A percentile compares a stretch with the other conserved stretches of the same genome.
Conservation (phyloP, 2,888 invertebrate genomes). For the Macrophya alboannulata region DNA sequence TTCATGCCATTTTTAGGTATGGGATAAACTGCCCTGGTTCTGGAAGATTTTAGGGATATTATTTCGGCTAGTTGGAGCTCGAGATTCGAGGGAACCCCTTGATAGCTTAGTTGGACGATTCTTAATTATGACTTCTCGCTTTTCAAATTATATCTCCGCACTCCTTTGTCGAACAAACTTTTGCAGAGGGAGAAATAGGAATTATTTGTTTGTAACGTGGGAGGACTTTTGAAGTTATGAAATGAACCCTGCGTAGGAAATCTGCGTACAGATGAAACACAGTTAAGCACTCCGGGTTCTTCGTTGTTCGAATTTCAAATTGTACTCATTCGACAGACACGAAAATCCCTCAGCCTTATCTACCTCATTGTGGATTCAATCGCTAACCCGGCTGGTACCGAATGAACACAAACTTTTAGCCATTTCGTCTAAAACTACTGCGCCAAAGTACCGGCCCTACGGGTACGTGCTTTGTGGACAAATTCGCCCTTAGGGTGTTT, state of each 20-base stretch:
- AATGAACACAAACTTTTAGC: conserved; percentile 41
- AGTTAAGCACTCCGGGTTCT: conserved; percentile 1
- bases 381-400: not conserved
- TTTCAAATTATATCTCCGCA: not conserved
- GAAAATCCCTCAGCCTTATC: not conserved
- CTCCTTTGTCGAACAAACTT: not conserved
- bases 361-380: conserved; percentile 36
- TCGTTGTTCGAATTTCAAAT: conserved; percentile 21
- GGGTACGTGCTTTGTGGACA: conserved; percentile 29
- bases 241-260: not conserved
- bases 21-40: not conserved
- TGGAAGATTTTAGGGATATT: conserved; percentile 3
- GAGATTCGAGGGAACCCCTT: not conserved
- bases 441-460: not conserved
- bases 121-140: not conserved
- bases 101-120: not conserved
- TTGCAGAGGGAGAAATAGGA: not conserved
- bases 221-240: not conserved
- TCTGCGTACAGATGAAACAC: not conserved
- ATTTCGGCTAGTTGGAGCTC: not conserved
- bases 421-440: conserved; percentile 37
- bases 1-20: conserved; percentile 23
- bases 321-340: not conserved
- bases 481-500: conserved; percentile 23
- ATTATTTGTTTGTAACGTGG: too few relatives aligned